Conservation (phyloP, 2,888 invertebrate genomes). For the Dioctria rufipes region DNA sequence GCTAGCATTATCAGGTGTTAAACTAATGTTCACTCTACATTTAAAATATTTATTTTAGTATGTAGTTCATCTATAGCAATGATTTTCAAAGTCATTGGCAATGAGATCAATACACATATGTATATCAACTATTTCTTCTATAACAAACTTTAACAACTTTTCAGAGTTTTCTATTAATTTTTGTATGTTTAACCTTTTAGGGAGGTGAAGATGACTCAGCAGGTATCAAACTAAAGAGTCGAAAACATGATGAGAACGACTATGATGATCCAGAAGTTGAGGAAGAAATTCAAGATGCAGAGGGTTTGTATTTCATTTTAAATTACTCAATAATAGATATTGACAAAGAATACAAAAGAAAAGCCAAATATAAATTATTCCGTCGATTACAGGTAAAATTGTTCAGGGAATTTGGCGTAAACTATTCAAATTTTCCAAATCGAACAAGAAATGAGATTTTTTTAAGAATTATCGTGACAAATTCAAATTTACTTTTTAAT, state of each 20-base stretch:
- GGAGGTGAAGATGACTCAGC: slow-evolving; percentile 70
- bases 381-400: not conserved
- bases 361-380: not conserved
- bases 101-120: not conserved
- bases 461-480: too few species aligned
- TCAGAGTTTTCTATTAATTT: not conserved
- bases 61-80: not conserved
- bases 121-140: too few species aligned
- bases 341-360: not conserved
- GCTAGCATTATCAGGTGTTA: too few species aligned
- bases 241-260: slow-evolving; percentile 76
- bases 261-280: slow-evolving; percentile 79
- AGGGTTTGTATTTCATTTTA: not conserved
- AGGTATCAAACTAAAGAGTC: slow-evolving; percentile 73
- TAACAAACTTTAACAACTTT: too few species aligned
- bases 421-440: too few species aligned
- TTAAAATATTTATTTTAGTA: not conserved
- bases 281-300: slow-evolving; percentile 70
- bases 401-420: too few species aligned
- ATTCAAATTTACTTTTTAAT: too few species aligned
- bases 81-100: not conserved
- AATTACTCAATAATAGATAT: not conserved
- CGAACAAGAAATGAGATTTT: too few species aligned
- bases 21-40: too few species aligned
- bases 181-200: not conserved